Percentiles rank a stretch among this genome's conserved stretches.
These are phyloP conservation scores for Patella pellucida DNA, from an alignment of 2,888 invertebrate genomes.

Conservation along the genomic window DNA sequence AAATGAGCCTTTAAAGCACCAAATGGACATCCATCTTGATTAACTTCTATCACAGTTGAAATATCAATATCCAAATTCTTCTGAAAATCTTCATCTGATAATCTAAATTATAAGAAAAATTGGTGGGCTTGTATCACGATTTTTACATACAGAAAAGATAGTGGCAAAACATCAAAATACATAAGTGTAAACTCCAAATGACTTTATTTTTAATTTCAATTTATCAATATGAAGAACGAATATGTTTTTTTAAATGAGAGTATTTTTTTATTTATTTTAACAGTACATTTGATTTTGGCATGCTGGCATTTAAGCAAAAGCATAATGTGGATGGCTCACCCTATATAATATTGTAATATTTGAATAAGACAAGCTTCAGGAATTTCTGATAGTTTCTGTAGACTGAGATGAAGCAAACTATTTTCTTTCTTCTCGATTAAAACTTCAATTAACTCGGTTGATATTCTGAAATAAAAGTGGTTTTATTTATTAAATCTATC, in stretches of 20 bases:
- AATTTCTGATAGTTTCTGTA: slow-evolving; percentile 13
- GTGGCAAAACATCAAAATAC: no score
- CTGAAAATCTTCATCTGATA: slow-evolving; percentile 16
- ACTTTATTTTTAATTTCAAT: no score
- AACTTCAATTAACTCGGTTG: slow-evolving; percentile 1
- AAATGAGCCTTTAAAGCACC: slow-evolving; percentile 12
- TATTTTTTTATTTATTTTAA: no score
- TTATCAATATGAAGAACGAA: no score
- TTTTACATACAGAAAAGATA: no score
- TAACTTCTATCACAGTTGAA: neutral
- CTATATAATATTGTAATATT: slow-evolving; percentile 16
- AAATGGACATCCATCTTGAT: neutral
- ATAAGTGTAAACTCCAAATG: no score
- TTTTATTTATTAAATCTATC: no score
- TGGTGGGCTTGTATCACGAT: no score
- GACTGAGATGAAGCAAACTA: neutral
- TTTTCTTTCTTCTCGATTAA: slow-evolving; percentile 15
- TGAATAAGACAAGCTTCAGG: slow-evolving; percentile 13
- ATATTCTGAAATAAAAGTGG: neutral
- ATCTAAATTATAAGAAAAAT: neutral
- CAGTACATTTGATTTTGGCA: neutral
- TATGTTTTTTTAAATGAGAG: no score
- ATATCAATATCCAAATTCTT: neutral
- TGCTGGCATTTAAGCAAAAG: neutral
- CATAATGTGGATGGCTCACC: neutral